Evolutionary conservation across 2,797 vertebrate species (phyloP).

Genomic region (Denticeps clupeoides): DNA sequence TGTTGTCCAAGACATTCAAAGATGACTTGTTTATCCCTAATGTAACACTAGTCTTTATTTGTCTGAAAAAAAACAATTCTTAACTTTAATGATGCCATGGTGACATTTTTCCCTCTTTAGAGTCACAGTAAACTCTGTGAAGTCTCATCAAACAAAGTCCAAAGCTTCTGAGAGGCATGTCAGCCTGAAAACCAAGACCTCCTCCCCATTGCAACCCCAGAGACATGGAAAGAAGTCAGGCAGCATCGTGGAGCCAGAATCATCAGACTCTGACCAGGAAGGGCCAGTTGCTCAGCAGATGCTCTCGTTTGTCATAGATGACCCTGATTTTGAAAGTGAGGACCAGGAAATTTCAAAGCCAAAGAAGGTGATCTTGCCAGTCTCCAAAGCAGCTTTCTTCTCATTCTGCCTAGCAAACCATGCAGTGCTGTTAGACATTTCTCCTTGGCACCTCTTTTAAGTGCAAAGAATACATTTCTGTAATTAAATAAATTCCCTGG

Average conservation of each 20-base stretch:
- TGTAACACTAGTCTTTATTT: too few species aligned
- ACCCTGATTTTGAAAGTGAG: constrained; percentile 71
- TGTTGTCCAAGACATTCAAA: too few species aligned
- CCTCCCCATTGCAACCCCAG: constrained; percentile 13
- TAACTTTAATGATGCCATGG: too few species aligned
- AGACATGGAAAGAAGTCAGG: constrained; percentile 26
- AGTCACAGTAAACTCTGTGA: constrained; percentile 13
- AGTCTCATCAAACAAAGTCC: constrained; percentile 1
- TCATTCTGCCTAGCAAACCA: neutral
- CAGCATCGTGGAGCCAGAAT: constrained; percentile 27
- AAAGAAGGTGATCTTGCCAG: too few species aligned
- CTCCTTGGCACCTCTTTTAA: too few species aligned
- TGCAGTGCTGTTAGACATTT: too few species aligned
- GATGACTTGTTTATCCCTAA: neutral
- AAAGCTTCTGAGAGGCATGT: constrained; percentile 23
- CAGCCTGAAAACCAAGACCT: constrained; percentile 22
- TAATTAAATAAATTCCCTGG: too few species aligned
- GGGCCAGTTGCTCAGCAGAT: constrained; percentile 64
- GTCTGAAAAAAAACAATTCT: too few species aligned
- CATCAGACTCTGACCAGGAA: constrained; percentile 63
- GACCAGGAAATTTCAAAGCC: constrained; percentile 43
- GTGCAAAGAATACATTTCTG: too few species aligned
- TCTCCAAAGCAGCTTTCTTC: too few species aligned
- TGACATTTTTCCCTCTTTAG: neutral
- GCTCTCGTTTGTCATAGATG: constrained; percentile 76